phyloP scores from a whole-genome alignment of 2,888 invertebrate genomes.

The Ophonus ardosiacus region DNA sequence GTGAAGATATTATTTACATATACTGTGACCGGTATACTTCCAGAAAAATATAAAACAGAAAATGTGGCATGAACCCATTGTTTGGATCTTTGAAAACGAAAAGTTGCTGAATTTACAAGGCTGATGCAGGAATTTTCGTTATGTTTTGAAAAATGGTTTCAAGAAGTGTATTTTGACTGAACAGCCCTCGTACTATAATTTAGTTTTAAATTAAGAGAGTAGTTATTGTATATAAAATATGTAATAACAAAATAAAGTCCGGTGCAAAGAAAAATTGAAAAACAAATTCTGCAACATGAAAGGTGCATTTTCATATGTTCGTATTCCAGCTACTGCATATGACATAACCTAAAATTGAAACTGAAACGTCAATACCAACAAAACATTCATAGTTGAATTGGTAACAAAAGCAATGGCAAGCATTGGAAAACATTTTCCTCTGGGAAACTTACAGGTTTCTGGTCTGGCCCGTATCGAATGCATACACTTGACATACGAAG shows the following conservation, averaged over 20 bases:
- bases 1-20: too few relatives aligned
- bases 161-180: too few relatives aligned
- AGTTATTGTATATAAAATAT: too few relatives aligned
- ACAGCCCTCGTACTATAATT: too few relatives aligned
- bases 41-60: too few relatives aligned
- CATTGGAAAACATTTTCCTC: not conserved
- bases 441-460: slow-evolving; percentile 26
- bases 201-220: too few relatives aligned
- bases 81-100: too few relatives aligned
- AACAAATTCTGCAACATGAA: not conserved
- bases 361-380: not conserved
- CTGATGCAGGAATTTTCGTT: too few relatives aligned
- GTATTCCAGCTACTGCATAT: not conserved
- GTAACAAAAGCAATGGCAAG: not conserved
- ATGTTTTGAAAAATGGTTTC: too few relatives aligned
- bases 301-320: not conserved
- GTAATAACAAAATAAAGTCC: not conserved
- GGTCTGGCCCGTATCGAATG: not conserved
- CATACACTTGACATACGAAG: slow-evolving; percentile 18
- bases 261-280: not conserved
- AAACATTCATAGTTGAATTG: not conserved
- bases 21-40: too few relatives aligned
- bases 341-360: not conserved
- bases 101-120: too few relatives aligned
- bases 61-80: too few relatives aligned